Conservation (phyloP, 2,888 invertebrate species). For the Empis livida region DNA sequence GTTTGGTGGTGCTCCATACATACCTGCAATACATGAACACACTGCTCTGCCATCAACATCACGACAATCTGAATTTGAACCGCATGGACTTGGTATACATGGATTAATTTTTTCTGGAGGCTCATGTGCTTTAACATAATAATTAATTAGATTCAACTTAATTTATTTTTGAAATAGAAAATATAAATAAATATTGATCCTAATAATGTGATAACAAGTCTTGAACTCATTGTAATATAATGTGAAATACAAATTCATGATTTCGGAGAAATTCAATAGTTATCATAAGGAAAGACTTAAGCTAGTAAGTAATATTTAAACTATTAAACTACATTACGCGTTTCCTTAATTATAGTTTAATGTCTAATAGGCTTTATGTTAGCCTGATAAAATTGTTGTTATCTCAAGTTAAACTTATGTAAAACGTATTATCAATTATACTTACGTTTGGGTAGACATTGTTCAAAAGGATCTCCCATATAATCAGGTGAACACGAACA, state of each 20-base stretch:
- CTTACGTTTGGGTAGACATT: slow-evolving; percentile 42
- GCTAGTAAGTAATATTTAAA: no score
- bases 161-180: slow-evolving; percentile 1
- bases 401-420: not conserved
- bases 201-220: no score
- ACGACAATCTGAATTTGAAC: slow-evolving; percentile 62
- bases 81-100: slow-evolving; percentile 63
- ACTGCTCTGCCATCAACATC: slow-evolving; percentile 52
- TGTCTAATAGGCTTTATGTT: no score
- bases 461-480: slow-evolving; percentile 64
- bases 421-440: slow-evolving; percentile 4
- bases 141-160: not conserved
- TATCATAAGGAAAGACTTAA: no score
- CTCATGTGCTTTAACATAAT: not conserved
- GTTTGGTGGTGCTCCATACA: slow-evolving; percentile 65
- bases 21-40: slow-evolving; percentile 61
- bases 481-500: slow-evolving; percentile 58
- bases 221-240: no score
- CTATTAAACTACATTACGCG: no score
- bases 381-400: not conserved
- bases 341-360: no score
- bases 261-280: no score
- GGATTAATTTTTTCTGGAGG: slow-evolving; percentile 32
- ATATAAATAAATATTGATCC: no score
- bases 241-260: no score